Percentiles rank a stretch among this genome's conserved stretches.
Evolutionary conservation across 2,888 invertebrate species (phyloP).

Genomic region (Anthrax anthrax): DNA sequence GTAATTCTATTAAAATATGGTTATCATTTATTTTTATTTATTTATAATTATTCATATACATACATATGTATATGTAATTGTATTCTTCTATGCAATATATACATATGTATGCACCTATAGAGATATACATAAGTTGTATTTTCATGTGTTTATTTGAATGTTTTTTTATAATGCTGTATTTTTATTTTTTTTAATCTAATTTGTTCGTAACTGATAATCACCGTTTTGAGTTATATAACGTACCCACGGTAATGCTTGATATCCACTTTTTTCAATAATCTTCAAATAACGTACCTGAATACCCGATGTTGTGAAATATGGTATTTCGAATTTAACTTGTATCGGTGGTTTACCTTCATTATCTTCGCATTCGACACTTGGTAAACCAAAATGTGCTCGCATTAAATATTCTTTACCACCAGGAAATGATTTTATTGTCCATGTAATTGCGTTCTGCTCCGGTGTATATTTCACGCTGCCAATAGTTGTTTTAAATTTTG

Average conservation of each 20-base stretch:
- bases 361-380: slow-evolving; percentile 90
- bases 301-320: slow-evolving; percentile 96
- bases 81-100: no score
- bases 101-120: no score
- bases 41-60: no score
- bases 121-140: no score
- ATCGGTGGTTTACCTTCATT: slow-evolving; percentile 94
- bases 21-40: no score
- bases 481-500: slow-evolving; percentile 94
- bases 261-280: slow-evolving; percentile 98
- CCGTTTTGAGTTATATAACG: slow-evolving; percentile 99
- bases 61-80: no score
- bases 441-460: slow-evolving; percentile 90
- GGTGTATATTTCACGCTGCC: slow-evolving; percentile 96
- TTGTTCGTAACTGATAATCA: slow-evolving; percentile 92
- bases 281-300: slow-evolving; percentile 95
- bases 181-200: slow-evolving; percentile 41
- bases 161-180: no score
- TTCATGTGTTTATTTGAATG: no score
- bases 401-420: slow-evolving; percentile 97
- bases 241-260: slow-evolving; percentile 97
- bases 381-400: slow-evolving; percentile 94
- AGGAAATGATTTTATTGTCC: slow-evolving; percentile 95
- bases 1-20: no score
- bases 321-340: slow-evolving; percentile 97